A percentile compares a stretch with the other conserved stretches of the same genome.
Evolutionary conservation across 2,797 vertebrate species (phyloP).

Genomic region (Cryptoblepharus egeriae): DNA sequence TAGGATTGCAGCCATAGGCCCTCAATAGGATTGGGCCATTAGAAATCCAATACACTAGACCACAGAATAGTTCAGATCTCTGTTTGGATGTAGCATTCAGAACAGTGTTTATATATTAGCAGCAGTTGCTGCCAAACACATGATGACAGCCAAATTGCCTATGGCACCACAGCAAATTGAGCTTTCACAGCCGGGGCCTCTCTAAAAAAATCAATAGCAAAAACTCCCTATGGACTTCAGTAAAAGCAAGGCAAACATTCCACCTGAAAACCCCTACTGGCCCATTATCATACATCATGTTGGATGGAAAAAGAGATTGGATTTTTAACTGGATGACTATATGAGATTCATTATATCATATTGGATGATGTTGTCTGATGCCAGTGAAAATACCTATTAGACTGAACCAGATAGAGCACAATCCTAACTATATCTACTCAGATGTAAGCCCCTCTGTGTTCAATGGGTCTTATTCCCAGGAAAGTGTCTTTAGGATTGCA

Average conservation of each 20-base stretch:
- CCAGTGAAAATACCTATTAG: neutral
- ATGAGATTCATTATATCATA: neutral
- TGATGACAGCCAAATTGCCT: neutral
- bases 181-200: neutral
- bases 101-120: neutral
- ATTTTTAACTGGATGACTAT: neutral
- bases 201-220: slow-evolving; percentile 5
- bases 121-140: neutral
- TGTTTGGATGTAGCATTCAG: neutral
- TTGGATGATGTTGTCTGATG: neutral
- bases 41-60: no score
- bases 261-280: neutral
- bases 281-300: neutral
- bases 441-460: no score
- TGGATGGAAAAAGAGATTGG: slow-evolving; percentile 6
- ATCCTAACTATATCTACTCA: no score
- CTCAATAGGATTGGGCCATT: no score
- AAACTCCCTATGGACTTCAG: slow-evolving; percentile 4
- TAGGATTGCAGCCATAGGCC: no score
- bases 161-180: neutral
- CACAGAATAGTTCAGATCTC: neutral
- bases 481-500: no score
- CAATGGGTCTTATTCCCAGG: no score
- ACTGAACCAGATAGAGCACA: neutral
- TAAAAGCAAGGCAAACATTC: slow-evolving; percentile 23